These are phyloP conservation scores for Acanthosepion pharaonis DNA, from an alignment of 2,888 invertebrate species.

Conservation along the genomic window DNA sequence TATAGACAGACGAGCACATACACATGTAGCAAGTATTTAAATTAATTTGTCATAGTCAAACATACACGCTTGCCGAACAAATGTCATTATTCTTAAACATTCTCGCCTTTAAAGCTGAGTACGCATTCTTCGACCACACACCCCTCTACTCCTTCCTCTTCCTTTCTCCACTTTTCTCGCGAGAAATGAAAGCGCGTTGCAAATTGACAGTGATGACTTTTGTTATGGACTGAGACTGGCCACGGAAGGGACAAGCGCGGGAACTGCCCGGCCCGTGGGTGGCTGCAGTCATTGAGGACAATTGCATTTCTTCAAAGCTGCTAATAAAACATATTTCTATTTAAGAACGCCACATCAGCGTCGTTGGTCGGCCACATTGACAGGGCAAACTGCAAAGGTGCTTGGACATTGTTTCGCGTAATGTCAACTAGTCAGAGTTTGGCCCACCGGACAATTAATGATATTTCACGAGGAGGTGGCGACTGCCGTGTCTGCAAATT, in stretches of 20 bases:
- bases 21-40: neutral
- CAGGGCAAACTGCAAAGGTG: neutral
- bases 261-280: neutral
- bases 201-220: neutral
- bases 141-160: neutral
- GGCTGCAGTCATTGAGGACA: neutral
- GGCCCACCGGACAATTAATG: neutral
- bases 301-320: neutral
- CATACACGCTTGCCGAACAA: neutral
- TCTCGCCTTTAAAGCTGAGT: neutral
- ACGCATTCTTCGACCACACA: neutral
- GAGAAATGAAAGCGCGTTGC: neutral
- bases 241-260: neutral
- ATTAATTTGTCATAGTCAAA: neutral
- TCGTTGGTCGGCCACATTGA: neutral
- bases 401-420: neutral
- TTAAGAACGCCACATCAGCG: neutral
- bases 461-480: neutral
- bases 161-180: neutral
- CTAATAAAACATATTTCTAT: conserved; percentile 23
- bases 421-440: neutral
- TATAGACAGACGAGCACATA: too few species aligned
- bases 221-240: neutral
- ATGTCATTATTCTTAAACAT: neutral
- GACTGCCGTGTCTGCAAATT: neutral